Base-by-base conservation (phyloP, 2,888 invertebrate species). In the Megaustenia siamemsis region DNA sequence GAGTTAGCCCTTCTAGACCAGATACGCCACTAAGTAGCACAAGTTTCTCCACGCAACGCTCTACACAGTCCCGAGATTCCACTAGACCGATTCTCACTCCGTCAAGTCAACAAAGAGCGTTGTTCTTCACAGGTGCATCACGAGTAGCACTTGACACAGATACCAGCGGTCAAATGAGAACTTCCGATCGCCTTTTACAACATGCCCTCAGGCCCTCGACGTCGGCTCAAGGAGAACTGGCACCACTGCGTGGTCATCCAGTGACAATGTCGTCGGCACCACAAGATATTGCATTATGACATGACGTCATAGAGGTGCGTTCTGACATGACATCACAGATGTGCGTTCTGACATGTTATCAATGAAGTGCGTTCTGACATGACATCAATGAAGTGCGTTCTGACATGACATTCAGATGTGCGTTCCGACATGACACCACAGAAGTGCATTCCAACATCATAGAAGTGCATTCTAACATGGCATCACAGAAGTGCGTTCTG, bases 11-110 rank as follows among this genome's bases (percentile, higher is more conserved):
- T 32, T 73, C 73, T 45, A 43, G 73, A 45, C 15, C 49, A 12
- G 73, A 35, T 3, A 73, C 73, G 45, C 73, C 73, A 15, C 66
- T 28, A 66, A 68, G 68, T 38, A 38, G 68, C 2, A 38, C 68
- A 35, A 15, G 24, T n/a, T 49, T 10, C 49, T 49, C 15, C 49
- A 10, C 6, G 28, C 1, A 12, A 24, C 24, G 28, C 28, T 60
- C 60, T 60, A n/a, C 5, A 1, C 12, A 60, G 28, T 60, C 28
- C 28, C 60, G 4, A 4, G n/a, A n/a, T 60, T 4, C 60, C 6
- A 60, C 6, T n/a, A n/a, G 21, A 28, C 5, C 1, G 10, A 60
- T n/a, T 5, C 28, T n/a, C 4, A 12, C 3, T 21, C n/a, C 4
- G 6, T 8, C 5, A 4, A 8, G 56, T 4, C n/a, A n/a, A n/a